Percentiles rank a stretch among this genome's conserved stretches.
phyloP scores from a whole-genome alignment of 2,888 invertebrate species.

The Ectropis crepuscularia region DNA sequence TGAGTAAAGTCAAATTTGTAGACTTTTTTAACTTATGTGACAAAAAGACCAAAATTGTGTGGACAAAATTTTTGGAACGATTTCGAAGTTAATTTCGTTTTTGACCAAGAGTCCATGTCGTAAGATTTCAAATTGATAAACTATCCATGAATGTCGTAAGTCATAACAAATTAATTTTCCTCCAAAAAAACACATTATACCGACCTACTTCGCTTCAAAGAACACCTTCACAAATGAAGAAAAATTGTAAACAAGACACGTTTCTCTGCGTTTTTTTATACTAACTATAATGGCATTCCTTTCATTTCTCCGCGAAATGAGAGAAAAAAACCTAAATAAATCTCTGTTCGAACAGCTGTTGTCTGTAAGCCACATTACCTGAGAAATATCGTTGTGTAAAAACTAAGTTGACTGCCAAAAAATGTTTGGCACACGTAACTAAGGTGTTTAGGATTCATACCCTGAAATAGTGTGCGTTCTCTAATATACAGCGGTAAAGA shows the following conservation, averaged over 20 bases:
- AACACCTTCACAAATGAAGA: conserved; percentile 38
- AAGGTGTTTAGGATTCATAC: conserved; percentile 57
- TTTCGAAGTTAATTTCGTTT: too few species aligned
- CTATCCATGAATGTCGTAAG: conserved; percentile 26
- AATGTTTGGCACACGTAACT: conserved; percentile 44
- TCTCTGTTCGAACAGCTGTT: conserved; percentile 55
- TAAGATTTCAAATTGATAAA: conserved; percentile 15
- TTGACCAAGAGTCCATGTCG: neutral
- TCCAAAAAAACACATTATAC: conserved; percentile 30
- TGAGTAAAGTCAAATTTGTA: too few species aligned
- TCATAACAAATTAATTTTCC: conserved; percentile 41
- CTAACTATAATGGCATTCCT: conserved; percentile 52
- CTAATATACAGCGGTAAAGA: conserved; percentile 12
- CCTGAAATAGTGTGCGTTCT: conserved; percentile 46
- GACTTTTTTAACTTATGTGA: too few species aligned
- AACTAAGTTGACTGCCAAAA: conserved; percentile 43
- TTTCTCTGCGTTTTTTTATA: conserved; percentile 35
- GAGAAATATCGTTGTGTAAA: conserved; percentile 57
- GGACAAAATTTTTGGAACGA: too few species aligned
- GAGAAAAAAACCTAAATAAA: conserved; percentile 45
- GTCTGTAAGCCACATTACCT: conserved; percentile 63
- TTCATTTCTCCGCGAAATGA: conserved; percentile 49
- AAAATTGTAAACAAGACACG: conserved; percentile 36
- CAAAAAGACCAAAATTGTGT: too few species aligned
- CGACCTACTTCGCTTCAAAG: conserved; percentile 36